Conservation (phyloP, 2,113 vertebrate species). For the Albula goreensis region DNA sequence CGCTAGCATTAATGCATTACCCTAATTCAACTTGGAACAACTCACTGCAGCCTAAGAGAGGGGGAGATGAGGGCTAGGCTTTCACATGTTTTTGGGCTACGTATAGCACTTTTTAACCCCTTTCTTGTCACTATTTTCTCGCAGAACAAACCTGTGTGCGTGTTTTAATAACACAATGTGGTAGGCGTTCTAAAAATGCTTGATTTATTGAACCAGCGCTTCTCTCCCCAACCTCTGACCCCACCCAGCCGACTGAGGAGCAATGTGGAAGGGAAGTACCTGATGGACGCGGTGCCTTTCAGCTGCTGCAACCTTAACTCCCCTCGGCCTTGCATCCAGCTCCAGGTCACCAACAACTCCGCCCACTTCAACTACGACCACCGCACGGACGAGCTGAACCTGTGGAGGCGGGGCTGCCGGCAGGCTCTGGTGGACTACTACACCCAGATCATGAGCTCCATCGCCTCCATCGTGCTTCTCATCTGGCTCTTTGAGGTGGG, state of each 20-base stretch:
- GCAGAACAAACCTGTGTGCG: too few relatives aligned
- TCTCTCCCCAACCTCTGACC: not conserved
- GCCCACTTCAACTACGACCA: conserved; percentile 78
- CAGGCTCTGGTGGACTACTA: conserved; percentile 81
- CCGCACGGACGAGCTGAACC: conserved; percentile 75
- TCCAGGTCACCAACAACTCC: conserved; percentile 74
- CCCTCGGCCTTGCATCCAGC: conserved; percentile 84
- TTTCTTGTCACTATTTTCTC: too few relatives aligned
- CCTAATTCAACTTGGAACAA: too few relatives aligned
- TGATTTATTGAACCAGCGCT: not conserved
- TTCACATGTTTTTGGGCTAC: too few relatives aligned
- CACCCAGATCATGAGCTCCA: conserved; percentile 74
- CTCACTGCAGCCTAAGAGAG: too few relatives aligned
- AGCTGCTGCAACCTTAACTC: conserved; percentile 85
- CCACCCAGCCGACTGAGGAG: conserved; percentile 73
- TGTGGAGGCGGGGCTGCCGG: conserved; percentile 79
- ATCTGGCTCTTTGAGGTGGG: conserved; percentile 88
- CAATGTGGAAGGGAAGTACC: conserved; percentile 78
- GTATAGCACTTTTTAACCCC: too few relatives aligned
- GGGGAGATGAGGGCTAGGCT: too few relatives aligned
- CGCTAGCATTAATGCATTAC: too few relatives aligned
- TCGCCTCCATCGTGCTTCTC: conserved; percentile 72
- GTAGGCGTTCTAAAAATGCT: not conserved
- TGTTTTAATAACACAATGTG: too few relatives aligned
- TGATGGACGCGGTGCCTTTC: conserved; percentile 82